A percentile compares a stretch with the other conserved stretches of the same genome.
Conservation (phyloP, 2,113 vertebrate genomes). For the Elgaria multicarinata region DNA sequence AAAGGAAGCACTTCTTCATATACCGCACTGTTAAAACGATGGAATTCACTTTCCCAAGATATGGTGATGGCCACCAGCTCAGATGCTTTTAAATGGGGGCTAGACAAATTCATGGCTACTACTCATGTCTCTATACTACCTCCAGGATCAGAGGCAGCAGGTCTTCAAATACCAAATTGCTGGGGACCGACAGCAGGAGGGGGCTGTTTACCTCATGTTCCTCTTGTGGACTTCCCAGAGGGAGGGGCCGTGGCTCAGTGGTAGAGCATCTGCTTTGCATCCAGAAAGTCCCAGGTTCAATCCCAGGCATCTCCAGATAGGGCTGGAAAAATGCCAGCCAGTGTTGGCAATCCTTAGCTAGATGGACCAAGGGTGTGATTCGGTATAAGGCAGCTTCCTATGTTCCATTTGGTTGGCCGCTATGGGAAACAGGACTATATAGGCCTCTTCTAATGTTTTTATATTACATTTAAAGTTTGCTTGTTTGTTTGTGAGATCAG, state of each 20-base stretch:
- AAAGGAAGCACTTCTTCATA: not conserved
- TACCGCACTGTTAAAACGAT: not conserved
- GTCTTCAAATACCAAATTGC: not conserved
- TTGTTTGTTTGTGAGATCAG: no score
- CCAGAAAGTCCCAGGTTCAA: no score
- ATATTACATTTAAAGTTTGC: not conserved
- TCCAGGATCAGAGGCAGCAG: not conserved
- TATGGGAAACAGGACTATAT: not conserved
- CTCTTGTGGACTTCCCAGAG: not conserved
- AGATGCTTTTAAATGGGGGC: not conserved
- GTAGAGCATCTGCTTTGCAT: no score
- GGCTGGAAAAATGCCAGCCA: no score
- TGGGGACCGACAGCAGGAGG: not conserved
- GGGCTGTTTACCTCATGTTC: not conserved
- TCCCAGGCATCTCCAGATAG: no score
- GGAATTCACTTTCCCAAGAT: not conserved
- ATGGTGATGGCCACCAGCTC: not conserved
- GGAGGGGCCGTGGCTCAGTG: no score
- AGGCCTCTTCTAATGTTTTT: not conserved
- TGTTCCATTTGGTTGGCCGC: not conserved
- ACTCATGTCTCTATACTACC: not conserved
- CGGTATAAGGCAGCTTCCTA: no score
- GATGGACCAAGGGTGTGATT: no score
- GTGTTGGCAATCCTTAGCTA: no score
- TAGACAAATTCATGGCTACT: not conserved